Percentiles rank a stretch among this genome's conserved stretches.
Conservation (phyloP, 2,888 invertebrate genomes). For the Anoncus sp. region DNA sequence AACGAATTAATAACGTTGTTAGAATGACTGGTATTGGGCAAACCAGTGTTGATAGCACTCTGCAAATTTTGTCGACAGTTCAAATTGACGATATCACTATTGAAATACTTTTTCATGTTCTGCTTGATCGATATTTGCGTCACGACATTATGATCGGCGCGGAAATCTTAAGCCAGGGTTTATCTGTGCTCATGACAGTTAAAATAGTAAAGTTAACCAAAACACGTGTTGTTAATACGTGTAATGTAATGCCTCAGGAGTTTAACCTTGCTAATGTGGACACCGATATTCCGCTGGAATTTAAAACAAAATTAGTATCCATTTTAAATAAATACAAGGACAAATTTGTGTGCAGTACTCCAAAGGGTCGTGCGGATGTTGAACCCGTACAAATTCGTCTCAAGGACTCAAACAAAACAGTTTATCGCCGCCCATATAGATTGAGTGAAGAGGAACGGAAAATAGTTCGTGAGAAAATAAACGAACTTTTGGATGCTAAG, state of each 20-base stretch:
- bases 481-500: constrained; percentile 1
- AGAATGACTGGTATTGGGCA: constrained; percentile 12
- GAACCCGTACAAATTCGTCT: constrained; percentile 7
- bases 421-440: constrained; percentile 5
- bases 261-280: constrained; percentile 1
- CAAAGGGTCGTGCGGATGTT: neutral
- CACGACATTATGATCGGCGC: constrained; percentile 11
- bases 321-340: constrained; percentile 14
- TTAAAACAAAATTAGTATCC: constrained; percentile 2
- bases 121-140: constrained; percentile 13
- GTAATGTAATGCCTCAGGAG: neutral
- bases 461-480: neutral
- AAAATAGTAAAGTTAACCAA: neutral
- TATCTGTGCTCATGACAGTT: constrained; percentile 5
- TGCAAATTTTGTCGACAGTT: constrained; percentile 1
- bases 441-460: neutral
- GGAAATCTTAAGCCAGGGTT: constrained; percentile 11
- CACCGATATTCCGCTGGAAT: constrained; percentile 2
- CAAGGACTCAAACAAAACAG: constrained; percentile 15
- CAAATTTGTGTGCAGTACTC: neutral
- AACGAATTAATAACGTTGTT: constrained; percentile 9
- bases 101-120: constrained; percentile 16
- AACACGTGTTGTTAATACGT: constrained; percentile 14
- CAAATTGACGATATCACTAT: constrained; percentile 15
- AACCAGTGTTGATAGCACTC: neutral